Conservation (phyloP, 2,888 invertebrate genomes). For the Ormyrus pomaceus region DNA sequence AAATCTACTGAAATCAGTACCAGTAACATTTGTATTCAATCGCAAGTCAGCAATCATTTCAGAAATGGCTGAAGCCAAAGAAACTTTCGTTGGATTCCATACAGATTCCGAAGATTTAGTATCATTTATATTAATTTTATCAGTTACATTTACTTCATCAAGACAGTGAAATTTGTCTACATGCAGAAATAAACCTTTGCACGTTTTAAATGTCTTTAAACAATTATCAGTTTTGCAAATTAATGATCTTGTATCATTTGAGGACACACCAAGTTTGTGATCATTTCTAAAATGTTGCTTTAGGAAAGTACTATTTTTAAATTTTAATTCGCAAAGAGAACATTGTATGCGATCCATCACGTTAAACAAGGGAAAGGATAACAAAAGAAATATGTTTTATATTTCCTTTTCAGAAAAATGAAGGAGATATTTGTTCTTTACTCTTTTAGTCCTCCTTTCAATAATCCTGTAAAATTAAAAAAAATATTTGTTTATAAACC, state of each 20-base stretch:
- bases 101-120: background rate
- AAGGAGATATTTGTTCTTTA: too few species aligned
- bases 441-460: background rate
- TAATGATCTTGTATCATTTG: too few species aligned
- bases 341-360: constrained; percentile 5
- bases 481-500: too few species aligned
- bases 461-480: background rate
- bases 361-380: background rate
- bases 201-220: background rate
- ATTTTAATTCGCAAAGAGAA: constrained; percentile 1
- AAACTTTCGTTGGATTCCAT: background rate
- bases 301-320: background rate
- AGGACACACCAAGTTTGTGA: too few species aligned
- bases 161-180: background rate
- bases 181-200: background rate
- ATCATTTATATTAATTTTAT: background rate
- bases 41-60: background rate
- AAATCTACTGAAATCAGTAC: constrained; percentile 1
- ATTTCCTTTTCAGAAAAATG: background rate
- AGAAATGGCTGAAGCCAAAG: background rate
- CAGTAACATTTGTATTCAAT: constrained; percentile 1
- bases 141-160: background rate
- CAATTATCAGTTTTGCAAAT: constrained; percentile 3
- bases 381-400: background rate
- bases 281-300: constrained; percentile 3